Conservation (phyloP, 2,797 vertebrate species). For the Australoheros facetus region DNA sequence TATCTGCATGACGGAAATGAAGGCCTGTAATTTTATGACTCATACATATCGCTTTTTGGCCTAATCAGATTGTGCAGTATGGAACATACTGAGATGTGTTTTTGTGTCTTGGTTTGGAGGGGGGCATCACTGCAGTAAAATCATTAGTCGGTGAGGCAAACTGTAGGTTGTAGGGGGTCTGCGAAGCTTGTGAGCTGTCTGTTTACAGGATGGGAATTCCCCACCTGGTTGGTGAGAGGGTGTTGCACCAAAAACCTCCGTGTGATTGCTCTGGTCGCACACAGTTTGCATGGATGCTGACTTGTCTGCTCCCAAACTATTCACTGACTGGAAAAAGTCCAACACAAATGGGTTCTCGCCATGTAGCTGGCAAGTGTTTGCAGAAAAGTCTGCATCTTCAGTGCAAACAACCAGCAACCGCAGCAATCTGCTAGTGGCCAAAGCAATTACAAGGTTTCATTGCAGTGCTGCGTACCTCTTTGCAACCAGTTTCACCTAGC, state of each 20-base stretch:
- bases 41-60: slow-evolving; percentile 5
- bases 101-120: not conserved
- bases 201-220: not conserved
- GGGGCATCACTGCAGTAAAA: not conserved
- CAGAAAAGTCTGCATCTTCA: not conserved
- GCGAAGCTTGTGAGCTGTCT: not conserved
- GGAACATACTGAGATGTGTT: not conserved
- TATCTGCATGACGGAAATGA: slow-evolving; percentile 31
- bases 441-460: not conserved
- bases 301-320: too few relatives aligned
- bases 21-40: slow-evolving; percentile 12
- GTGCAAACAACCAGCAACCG: not conserved
- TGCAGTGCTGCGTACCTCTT: not conserved
- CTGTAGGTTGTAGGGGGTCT: not conserved
- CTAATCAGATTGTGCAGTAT: slow-evolving; percentile 18
- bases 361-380: not conserved
- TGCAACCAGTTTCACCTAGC: not conserved
- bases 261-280: too few relatives aligned
- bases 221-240: not conserved
- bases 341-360: not conserved
- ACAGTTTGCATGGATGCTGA: too few relatives aligned
- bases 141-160: not conserved
- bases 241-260: not conserved
- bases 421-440: not conserved
- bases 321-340: not conserved